Evolutionary conservation across 2,888 invertebrate species (phyloP), one percentile per base, ranked within the genome.

Genomic region (Craniophora ligustri): DNA sequence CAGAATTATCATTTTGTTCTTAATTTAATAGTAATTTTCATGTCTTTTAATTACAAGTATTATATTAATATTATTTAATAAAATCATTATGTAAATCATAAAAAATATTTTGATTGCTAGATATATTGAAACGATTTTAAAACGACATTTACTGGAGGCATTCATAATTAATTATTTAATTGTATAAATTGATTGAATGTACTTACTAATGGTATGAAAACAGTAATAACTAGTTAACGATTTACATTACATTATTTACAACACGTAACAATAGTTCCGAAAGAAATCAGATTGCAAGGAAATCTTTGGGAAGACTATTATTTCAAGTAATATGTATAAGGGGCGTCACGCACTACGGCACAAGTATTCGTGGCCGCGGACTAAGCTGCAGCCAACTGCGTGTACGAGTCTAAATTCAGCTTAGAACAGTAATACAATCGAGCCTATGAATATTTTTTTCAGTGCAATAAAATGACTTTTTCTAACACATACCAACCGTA

Each of bases 231-330:
- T 64, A 59, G 49, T 59, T 47, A 55, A 62, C 49, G 54, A 58
- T 70, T 55, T 31, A 31, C 16, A 18, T 34, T 14, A 28, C 21
- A 60, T 41, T 72, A 59, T 66, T 45, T 71, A 71, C 67, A 66
- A 50, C 23, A 64, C 45, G 13, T 48, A 55, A 51, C 32, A 60
- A 56, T 55, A 69, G 47, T 35, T 57, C 44, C 46, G 31, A 60
- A 59, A 40, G 48, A 41, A 51, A 41, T 51, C 53, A 51, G 40
- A 51, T 62, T 40, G 26, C 36, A 50, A 40, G 48, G 49, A 63
- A 67, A 73, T 71, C 71, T 74, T 72, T 74, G 67, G 67, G 55
- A 67, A 67, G 56, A 48, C 21, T 8, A 60, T 48, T 53, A 48
- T 48, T 63, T 67, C 30, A 49, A 54, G 41, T 51, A 58, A 66